Conservation (phyloP, 1,140 invertebrate species). For the Elysia chlorotica region DNA sequence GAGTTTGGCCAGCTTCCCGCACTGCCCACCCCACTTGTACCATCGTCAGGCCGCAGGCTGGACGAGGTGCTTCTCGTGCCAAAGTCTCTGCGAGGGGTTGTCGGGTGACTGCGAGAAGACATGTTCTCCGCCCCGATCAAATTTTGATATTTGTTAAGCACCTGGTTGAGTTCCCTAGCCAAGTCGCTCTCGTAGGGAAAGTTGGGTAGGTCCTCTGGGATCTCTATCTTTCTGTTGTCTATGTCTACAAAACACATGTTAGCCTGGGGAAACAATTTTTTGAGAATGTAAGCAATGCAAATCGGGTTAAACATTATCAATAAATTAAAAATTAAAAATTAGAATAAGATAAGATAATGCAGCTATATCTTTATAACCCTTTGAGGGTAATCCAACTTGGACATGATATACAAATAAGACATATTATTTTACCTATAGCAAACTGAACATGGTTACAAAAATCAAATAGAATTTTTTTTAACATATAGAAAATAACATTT, state of each 20-base stretch:
- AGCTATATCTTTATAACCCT: no score
- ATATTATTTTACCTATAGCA: no score
- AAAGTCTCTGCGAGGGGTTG: conserved; percentile 27
- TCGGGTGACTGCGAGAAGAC: conserved; percentile 25
- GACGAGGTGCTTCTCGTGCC: conserved; percentile 12
- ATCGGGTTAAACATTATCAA: neutral
- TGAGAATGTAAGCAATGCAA: neutral
- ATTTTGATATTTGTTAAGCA: conserved; percentile 73
- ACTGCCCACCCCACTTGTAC: conserved; percentile 31
- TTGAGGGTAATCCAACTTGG: no score
- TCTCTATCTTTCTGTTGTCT: conserved; percentile 86
- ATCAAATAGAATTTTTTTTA: no score
- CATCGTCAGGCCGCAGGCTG: neutral
- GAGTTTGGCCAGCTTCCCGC: conserved; percentile 43
- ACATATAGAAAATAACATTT: no score
- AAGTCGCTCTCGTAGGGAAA: conserved; percentile 91
- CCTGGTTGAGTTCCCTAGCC: conserved; percentile 80
- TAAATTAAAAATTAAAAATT: no score
- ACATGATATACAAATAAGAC: no score
- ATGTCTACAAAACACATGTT: conserved; percentile 92
- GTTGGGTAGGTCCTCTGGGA: conserved; percentile 92
- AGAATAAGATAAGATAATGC: no score
- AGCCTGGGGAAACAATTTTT: conserved; percentile 42
- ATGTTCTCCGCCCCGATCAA: conserved; percentile 33
- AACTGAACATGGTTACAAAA: no score